These are phyloP conservation scores for Marmota monax DNA, from an alignment of 2,113 vertebrate species.

Conservation along the genomic window DNA sequence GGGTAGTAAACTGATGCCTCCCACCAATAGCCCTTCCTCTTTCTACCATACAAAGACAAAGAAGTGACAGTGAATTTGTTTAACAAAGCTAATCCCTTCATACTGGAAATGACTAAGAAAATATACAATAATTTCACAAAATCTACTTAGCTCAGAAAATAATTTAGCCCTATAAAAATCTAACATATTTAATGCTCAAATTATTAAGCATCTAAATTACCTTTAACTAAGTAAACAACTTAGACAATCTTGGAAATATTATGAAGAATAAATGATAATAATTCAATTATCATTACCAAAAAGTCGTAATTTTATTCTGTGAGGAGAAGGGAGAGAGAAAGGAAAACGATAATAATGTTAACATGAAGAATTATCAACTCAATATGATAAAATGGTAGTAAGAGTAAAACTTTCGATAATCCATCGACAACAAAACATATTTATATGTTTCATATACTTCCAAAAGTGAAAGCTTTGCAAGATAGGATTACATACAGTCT, in stretches of 20 bases:
- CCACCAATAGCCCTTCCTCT: neutral
- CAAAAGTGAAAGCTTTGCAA: constrained; percentile 6
- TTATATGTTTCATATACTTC: neutral
- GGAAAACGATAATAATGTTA: neutral
- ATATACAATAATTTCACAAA: neutral
- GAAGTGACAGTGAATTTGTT: neutral
- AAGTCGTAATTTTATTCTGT: no score
- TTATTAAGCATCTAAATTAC: neutral
- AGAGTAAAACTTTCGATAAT: neutral
- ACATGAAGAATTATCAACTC: neutral
- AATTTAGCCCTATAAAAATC: neutral
- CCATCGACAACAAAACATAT: neutral
- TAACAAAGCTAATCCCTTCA: neutral
- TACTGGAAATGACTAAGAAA: constrained; percentile 21
- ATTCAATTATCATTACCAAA: no score
- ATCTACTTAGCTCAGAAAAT: neutral
- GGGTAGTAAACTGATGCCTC: neutral
- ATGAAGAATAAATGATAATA: no score
- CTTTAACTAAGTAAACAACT: neutral
- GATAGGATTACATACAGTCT: neutral
- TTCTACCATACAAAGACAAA: neutral
- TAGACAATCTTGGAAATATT: neutral
- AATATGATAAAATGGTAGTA: constrained; percentile 23
- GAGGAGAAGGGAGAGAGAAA: neutral
- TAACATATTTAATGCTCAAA: neutral